Evolutionary conservation across 2,888 invertebrate species (phyloP), one percentile per base, ranked within the genome.

Genomic region (Drosophila conformis): DNA sequence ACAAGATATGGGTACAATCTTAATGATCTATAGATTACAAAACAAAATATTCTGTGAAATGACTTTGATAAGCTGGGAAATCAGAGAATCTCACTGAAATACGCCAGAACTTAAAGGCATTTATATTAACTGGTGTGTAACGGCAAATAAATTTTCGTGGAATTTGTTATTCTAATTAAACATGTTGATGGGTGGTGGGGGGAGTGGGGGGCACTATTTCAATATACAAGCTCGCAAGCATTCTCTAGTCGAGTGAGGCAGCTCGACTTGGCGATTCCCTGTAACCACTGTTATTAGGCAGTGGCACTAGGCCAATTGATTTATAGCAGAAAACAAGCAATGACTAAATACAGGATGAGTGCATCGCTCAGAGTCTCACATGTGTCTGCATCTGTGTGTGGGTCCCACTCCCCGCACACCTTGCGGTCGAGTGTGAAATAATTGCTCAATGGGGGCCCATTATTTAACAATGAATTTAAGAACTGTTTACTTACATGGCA

Each of bases 301-400:
- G 25, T 25, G 57, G 40, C 35, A 53, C 49, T 61, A 54, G 48
- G 36, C 49, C 60, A 72, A 78, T 78, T 78, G 78, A 79, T 78
- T 78, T 75, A 60, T 78, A 78, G 42, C 78, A 72, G 46, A 74
- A 78, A 71, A 0, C 29, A 42, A n/a, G n/a, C 21, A 25, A 33
- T 25, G 33, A n/a, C 61, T 3, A 42, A 56, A 46, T 40, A 36
- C 29, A 57, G 58, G 53, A 58, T 65, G 62, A 46, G 56, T 46
- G 51, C 59, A 73, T 58, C 53, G 35, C 33, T 21, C 7, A 13
- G 33, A 10, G 15, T 27, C 11, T 29, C 25, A 29, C 11, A n/a
- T 29, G n/a, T 11, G 11, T 49, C 11, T 51, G 18, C 3, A 25
- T 46, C 27, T 8, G 25, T 25, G 25, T 49, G 13, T 7, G 1